Evolutionary conservation across 2,113 vertebrate species (phyloP), one percentile per base, ranked within the genome.

Genomic region (Candoia aspera): DNA sequence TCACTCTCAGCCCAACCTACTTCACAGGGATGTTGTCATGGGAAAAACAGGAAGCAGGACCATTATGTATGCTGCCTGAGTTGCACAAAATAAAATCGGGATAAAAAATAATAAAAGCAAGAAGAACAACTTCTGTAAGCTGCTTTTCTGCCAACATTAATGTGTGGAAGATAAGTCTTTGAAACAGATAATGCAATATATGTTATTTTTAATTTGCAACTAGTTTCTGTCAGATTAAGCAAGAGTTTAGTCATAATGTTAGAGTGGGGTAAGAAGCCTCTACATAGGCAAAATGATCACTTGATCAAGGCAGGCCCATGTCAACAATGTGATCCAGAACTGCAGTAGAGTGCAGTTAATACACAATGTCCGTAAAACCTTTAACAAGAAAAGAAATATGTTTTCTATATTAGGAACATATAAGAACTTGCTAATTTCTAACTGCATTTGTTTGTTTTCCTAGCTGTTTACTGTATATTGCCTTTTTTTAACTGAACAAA

Each of bases 141-240:
- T 12, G 11, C 33, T 46, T 37, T 8, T 29, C 26, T 88, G 24
- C 23, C 37, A 42, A 83, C 26, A 83, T 42, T 83, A 37, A 23
- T 83, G 8, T 10, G 26, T 55, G 88, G 54, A 3, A 58, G 57
- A 57, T 58, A 49, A 64, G 10, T 49, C 42, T 26, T 49, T 79
- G n/a, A 90, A 90, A 55, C 33, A 37, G 0, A 85, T 57, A 58
- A 33, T 86, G 90, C 85, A 83, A 24, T 79, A 24, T 86, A 33
- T 59, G 90, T 87, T 93, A 95, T 95, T 93, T 91, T 93, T 95
- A 94, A 90, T 57, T 55, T n/a, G 54, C n/a, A 58, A 54, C 54
- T 86, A 68, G 59, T 11, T 68, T 87, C 90, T 90, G 33, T 58
- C 58, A 62, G 24, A 11, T 58, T 60, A 58, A 64, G 90, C 29